Base-by-base conservation (phyloP, 2,797 vertebrate species). In the Parauchenoglanis punctatus region DNA sequence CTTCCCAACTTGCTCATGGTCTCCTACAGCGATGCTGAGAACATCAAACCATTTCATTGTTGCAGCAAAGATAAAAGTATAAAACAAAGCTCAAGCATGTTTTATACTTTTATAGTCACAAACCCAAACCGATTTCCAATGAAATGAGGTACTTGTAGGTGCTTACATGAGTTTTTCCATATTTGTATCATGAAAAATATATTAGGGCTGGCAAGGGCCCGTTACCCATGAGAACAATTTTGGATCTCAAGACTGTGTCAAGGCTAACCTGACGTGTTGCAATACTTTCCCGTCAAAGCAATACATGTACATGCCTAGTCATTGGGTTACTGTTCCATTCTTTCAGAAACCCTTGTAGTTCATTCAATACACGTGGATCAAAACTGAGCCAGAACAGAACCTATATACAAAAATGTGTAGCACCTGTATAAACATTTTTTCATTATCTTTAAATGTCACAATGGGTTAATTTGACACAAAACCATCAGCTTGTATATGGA, bases 361-460 rank as follows among this genome's bases (percentile, higher is more conserved):
- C 2, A 12, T 67, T 49, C 31, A 31, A 52, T 28, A 28, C 15
- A 52, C 67, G 44, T 52, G 15, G 40, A 7, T 63, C 59, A 78
- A 56, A 56, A 28, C 3, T 78, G 12, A 49, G 20, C 18, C 73
- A 46, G 35, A 23, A 72, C 70, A 72, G 20, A 46, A 44, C 70
- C 20, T 72, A 40, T 40, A 70, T 35, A 31, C 28, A 25, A 54
- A 77, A 77, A 77, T 35, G 17, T 18, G n/a, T 58, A 58, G 28
- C 52, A 78, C 76, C 76, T 56, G 76, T 20, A 58, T 17, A 58
- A 78, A 56, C 52, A 58, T 56, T 78, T 31, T 15, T 56, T 56
- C 15, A 31, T 13, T 56, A 78, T n/a, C n/a, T 54, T 54, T 77
- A 56, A 78, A 78, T 58, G 76, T 58, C 52, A 78, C 58, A 78